These are phyloP conservation scores for Sarcophaga bullata DNA, from an alignment of 1,140 invertebrate genomes.

Conservation along the genomic window DNA sequence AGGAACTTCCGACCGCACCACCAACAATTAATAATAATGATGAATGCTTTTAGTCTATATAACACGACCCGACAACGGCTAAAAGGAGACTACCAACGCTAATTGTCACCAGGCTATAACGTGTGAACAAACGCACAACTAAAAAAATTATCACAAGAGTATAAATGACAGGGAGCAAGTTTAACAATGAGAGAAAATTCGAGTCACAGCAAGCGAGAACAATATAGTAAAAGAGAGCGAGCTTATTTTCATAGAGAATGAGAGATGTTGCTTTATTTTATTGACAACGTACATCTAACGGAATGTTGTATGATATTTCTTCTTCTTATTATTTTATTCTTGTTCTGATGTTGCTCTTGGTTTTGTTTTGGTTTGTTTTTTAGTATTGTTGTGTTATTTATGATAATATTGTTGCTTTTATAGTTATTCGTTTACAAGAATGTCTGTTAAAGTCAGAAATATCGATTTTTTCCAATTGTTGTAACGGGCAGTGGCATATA, in stretches of 20 bases:
- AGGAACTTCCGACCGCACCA: conserved; percentile 33
- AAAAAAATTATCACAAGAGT: conserved; percentile 23
- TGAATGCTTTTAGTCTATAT: background rate
- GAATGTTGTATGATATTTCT: conserved; percentile 7
- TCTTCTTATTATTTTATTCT: background rate
- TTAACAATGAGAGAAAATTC: background rate
- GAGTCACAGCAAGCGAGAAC: background rate
- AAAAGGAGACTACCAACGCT: conserved; percentile 30
- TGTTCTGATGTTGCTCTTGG: background rate
- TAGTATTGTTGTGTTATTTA: background rate
- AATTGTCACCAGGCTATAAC: conserved; percentile 30
- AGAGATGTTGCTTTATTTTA: background rate
- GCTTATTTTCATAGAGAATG: too few species aligned
- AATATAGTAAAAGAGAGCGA: background rate
- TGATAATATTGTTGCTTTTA: background rate
- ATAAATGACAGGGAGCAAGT: background rate
- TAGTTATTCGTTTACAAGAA: background rate
- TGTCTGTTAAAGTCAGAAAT: conserved; percentile 23
- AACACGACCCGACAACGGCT: conserved; percentile 30
- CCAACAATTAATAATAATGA: background rate
- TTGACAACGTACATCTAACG: background rate
- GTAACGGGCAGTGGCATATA: conserved; percentile 31
- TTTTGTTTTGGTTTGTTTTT: conserved; percentile 35
- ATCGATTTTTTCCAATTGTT: conserved; percentile 33
- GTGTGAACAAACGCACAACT: background rate